Evolutionary conservation across 2,888 invertebrate genomes (phyloP), one percentile per base, ranked within the genome.

Genomic region (Germaria angustata): DNA sequence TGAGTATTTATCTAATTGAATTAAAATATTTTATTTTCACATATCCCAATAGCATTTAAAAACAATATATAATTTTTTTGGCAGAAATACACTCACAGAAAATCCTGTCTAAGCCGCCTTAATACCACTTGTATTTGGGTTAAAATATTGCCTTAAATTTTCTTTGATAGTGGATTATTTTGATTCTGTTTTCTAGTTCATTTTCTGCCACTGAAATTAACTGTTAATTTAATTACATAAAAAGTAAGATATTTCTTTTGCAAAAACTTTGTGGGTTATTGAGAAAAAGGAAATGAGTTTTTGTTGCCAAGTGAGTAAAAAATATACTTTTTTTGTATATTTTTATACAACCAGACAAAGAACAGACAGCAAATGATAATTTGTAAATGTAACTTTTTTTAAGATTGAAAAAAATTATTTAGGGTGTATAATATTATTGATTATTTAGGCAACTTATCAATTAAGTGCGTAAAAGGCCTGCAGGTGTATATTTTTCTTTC

Each of bases 141-240:
- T 20, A 41, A 53, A 68, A 53, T 53, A 20, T 68, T 68, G 28
- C 39, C 53, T 17, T 13, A 68, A 53, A 13, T 41, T 13, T 41
- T 28, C 22, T 24, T 53, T 68, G 39, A 24, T 53, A 24, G 24
- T 13, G 66, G 39, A 39, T 68, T 68, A 68, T 28, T 53, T 41
- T 53, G 17, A 17, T 53, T 68, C 53, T 53, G 11, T 41, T 68
- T 68, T 39, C 17, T 7, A 13, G 28, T 41, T 2, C 24, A 28
- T 41, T 41, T 68, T 13, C 3, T 41, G 28, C 53, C 41, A 13
- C 15, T 5, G 9, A 53, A 68, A 39, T 68, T 20, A 53, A 28
- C 34, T 51, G 15, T 51, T 36, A 41, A 68, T 39, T 53, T 53
- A 68, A 68, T 53, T 53, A 68, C 17, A 28, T 15, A 65, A 36